Evolutionary conservation across 2,113 vertebrate genomes (phyloP).

Genomic region (Macaca fascicularis): DNA sequence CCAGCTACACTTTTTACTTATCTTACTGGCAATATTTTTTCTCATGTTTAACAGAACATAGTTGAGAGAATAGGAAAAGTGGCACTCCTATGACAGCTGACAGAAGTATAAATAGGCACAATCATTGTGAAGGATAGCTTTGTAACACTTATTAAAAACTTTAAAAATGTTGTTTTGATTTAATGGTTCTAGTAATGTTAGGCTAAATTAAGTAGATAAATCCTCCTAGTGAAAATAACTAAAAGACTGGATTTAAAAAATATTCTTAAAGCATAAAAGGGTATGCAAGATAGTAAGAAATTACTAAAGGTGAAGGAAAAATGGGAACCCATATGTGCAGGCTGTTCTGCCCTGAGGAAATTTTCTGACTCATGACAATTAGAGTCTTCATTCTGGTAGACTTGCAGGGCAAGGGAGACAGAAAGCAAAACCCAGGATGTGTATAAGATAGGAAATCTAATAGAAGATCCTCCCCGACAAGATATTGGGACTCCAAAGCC

Average conservation of each 20-base stretch:
- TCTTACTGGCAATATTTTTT: neutral
- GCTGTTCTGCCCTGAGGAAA: neutral
- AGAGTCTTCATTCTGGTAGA: neutral
- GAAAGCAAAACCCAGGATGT: neutral
- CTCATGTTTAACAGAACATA: neutral
- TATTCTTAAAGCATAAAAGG: conserved; percentile 13
- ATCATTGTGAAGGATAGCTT: conserved; percentile 3
- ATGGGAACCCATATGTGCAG: neutral
- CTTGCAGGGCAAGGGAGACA: neutral
- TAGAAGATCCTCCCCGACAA: neutral
- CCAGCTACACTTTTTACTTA: neutral
- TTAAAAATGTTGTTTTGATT: neutral
- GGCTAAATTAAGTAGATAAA: neutral
- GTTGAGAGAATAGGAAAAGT: neutral
- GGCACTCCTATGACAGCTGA: neutral
- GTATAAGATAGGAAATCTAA: neutral
- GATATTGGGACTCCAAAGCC: neutral
- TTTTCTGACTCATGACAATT: neutral
- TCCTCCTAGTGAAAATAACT: neutral
- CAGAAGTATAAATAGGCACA: neutral
- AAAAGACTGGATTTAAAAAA: neutral
- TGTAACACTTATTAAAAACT: conserved; percentile 8
- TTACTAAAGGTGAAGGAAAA: neutral
- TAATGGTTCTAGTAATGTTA: neutral
- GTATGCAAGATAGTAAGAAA: neutral